Base-by-base conservation (phyloP, 2,113 vertebrate genomes). In the Ammodytes dubius region DNA sequence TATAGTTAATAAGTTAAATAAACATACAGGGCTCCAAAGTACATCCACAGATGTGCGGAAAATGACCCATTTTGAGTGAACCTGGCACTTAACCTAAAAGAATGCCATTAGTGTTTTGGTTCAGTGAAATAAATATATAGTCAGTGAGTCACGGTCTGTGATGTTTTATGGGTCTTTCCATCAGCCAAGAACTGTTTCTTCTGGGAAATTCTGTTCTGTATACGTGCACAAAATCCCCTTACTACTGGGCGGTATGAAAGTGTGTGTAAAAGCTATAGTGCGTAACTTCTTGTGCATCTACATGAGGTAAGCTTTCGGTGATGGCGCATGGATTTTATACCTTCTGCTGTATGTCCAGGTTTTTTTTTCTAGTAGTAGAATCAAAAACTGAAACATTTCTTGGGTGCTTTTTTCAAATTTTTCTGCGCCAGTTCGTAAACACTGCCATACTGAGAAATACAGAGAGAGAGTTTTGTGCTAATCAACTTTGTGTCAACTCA, bases 31-130 rank as follows among this genome's bases (percentile, higher is more conserved):
- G 8, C n/a, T 67, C 52, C 74, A 70, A 56, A 80, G 78, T 58
- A 45, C 50, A 81, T 83, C 13, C 63, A 65, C 82, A 79, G 76
- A 89, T 84, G 88, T 85, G 84, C 74, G 66, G 65, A 73, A 70
- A 77, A 60, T 37, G 60, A 77, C 8, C 46, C 59, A 46, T 77
- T 86, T 79, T 46, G 77, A 66, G 54, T 57, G 68, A 57, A 66
- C 0, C 78, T 80, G 83, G 81, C 74, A 56, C 60, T 37, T 60
- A 10, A 52, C 47, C 66, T 83, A 7, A 50, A 74, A 70, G 63
- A 82, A 78, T 67, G 74, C 59, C 77, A 61, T 83, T 85, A 88
- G 76, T 54, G 54, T 49, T 27, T 56, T 40, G 63, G 57, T 74
- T 88, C 74, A 74, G 27, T 77, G 63, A 67, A 54, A 79, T 74